Percentiles rank a stretch among this genome's conserved stretches.
Evolutionary conservation across 2,888 invertebrate species (phyloP).

Genomic region (Netelia inedita): DNA sequence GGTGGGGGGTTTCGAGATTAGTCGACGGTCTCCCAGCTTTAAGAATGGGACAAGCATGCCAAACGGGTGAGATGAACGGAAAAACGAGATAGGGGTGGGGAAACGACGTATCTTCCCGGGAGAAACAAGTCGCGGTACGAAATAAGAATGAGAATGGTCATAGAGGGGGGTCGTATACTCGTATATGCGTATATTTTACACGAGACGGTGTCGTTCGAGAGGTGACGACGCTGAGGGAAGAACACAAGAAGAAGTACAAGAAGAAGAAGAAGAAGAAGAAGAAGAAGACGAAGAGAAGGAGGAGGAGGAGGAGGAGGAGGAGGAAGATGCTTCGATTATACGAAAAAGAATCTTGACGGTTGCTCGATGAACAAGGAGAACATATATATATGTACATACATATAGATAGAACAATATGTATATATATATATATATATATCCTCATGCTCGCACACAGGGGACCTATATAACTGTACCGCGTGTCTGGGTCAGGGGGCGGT

Average conservation of each 20-base stretch:
- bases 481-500: constrained; percentile 88
- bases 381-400: neutral
- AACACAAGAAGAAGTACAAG: constrained; percentile 39
- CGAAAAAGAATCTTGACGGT: neutral
- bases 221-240: constrained; percentile 27
- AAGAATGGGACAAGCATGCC: constrained; percentile 73
- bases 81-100: constrained; percentile 8
- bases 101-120: constrained; percentile 14
- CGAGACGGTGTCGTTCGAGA: constrained; percentile 39
- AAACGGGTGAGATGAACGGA: constrained; percentile 65
- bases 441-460: constrained; percentile 76
- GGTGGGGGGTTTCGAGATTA: constrained; percentile 56
- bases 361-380: constrained; percentile 5
- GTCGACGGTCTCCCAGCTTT: constrained; percentile 61
- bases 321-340: constrained; percentile 4
- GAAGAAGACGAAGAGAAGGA: constrained; percentile 29
- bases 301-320: constrained; percentile 47
- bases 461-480: constrained; percentile 86
- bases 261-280: constrained; percentile 38
- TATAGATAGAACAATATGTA: constrained; percentile 6
- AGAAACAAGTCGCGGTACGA: constrained; percentile 24
- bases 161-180: constrained; percentile 42
- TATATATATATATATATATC: constrained; percentile 16
- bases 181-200: constrained; percentile 36
- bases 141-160: constrained; percentile 36